Conservation (phyloP, 2,888 invertebrate species). For the Ectemnius cavifrons region DNA sequence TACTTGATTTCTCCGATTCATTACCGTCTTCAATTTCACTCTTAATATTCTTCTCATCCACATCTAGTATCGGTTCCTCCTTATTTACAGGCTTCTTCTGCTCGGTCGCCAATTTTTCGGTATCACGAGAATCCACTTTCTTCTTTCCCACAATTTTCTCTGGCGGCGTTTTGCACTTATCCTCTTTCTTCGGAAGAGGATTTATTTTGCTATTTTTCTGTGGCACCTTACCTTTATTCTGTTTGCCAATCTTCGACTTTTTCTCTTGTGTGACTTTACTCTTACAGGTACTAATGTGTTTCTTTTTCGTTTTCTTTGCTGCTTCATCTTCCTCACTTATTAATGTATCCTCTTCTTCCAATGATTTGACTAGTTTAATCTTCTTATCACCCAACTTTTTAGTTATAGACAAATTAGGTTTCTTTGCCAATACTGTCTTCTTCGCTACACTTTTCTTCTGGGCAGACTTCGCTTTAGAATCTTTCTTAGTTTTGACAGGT, state of each 20-base stretch:
- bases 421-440: constrained; percentile 69
- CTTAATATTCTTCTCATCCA: constrained; percentile 64
- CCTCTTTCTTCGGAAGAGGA: constrained; percentile 66
- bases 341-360: constrained; percentile 56
- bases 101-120: constrained; percentile 61
- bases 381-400: constrained; percentile 74
- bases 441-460: constrained; percentile 67
- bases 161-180: constrained; percentile 67
- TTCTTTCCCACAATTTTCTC: constrained; percentile 68
- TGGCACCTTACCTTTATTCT: constrained; percentile 69
- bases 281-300: constrained; percentile 57
- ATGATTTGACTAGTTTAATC: constrained; percentile 72
- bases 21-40: constrained; percentile 70
- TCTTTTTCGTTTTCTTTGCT: constrained; percentile 67
- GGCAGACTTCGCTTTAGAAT: constrained; percentile 62
- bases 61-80: constrained; percentile 51
- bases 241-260: constrained; percentile 72
- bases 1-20: constrained; percentile 54
- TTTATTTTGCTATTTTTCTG: constrained; percentile 66
- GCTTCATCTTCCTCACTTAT: constrained; percentile 56
- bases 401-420: constrained; percentile 66
- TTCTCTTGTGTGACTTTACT: constrained; percentile 67
- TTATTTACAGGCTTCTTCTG: constrained; percentile 56
- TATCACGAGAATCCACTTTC: constrained; percentile 65
- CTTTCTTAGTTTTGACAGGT: constrained; percentile 62